phyloP scores from a whole-genome alignment of 53 echinoderm and acorn worm genomes.

The Zoroaster sp. region DNA sequence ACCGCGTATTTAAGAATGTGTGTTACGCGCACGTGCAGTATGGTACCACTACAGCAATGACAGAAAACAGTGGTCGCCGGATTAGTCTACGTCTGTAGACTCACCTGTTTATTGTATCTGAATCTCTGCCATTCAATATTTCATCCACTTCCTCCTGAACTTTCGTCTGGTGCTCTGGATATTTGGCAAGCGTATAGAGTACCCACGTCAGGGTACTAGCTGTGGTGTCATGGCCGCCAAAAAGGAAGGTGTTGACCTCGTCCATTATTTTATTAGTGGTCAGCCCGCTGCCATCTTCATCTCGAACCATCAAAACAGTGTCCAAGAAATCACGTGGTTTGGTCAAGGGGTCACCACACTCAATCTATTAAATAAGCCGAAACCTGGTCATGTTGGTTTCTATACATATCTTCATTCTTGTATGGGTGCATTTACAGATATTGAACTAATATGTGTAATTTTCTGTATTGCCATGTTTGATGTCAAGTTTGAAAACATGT shows the following conservation, averaged over 20 bases:
- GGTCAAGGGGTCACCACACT: neutral
- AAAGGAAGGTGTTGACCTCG: conserved; percentile 51
- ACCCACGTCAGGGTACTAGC: conserved; percentile 65
- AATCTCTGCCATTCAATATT: conserved; percentile 3
- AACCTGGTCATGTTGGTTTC: neutral
- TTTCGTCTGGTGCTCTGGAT: conserved; percentile 55
- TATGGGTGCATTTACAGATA: too few species aligned
- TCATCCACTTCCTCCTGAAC: conserved; percentile 54
- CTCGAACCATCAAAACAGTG: conserved; percentile 19
- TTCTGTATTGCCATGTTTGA: too few species aligned
- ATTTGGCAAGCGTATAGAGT: conserved; percentile 34
- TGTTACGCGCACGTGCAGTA: neutral
- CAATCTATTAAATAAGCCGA: neutral
- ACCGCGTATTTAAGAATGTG: too few species aligned
- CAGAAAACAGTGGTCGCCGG: too few species aligned
- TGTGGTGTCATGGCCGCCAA: conserved; percentile 60
- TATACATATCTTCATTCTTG: too few species aligned
- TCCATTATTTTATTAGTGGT: conserved; percentile 1
- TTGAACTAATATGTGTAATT: too few species aligned
- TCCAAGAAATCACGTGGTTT: conserved; percentile 42
- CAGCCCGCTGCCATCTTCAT: conserved; percentile 21
- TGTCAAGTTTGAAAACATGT: neutral
- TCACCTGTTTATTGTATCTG: conserved; percentile 17
- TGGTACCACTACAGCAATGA: neutral
- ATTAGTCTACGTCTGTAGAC: neutral